Evolutionary conservation across 2,113 vertebrate genomes (phyloP).

Genomic region (Odocoileus virginianus): DNA sequence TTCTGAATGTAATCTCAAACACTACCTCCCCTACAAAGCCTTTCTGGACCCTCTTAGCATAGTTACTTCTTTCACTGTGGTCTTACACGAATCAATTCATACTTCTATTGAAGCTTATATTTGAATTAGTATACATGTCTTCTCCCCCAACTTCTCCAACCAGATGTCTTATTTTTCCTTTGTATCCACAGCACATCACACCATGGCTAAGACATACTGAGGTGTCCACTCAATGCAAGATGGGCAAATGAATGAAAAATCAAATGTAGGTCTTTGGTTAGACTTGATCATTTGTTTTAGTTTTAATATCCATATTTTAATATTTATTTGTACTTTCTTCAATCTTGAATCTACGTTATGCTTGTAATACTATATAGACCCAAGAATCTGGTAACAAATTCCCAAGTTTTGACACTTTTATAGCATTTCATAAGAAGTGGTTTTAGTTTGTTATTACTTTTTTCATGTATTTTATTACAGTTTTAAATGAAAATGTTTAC

Average conservation of each 20-base stretch:
- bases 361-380: neutral
- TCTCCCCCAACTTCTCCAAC: neutral
- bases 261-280: neutral
- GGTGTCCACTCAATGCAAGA: neutral
- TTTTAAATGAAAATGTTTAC: constrained; percentile 11
- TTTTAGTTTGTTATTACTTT: constrained; percentile 6
- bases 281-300: neutral
- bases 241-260: neutral
- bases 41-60: neutral
- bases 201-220: neutral
- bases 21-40: neutral
- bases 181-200: neutral
- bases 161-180: neutral
- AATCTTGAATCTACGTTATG: neutral
- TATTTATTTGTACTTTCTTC: constrained; percentile 33
- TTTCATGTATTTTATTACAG: neutral
- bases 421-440: neutral
- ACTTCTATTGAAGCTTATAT: neutral
- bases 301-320: constrained; percentile 8
- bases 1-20: neutral
- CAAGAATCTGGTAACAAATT: neutral
- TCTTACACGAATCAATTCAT: neutral
- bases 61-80: neutral
- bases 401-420: constrained; percentile 6
- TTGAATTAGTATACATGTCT: neutral